phyloP scores from a whole-genome alignment of 2,113 vertebrate species.

The Odobenus rosmarus region DNA sequence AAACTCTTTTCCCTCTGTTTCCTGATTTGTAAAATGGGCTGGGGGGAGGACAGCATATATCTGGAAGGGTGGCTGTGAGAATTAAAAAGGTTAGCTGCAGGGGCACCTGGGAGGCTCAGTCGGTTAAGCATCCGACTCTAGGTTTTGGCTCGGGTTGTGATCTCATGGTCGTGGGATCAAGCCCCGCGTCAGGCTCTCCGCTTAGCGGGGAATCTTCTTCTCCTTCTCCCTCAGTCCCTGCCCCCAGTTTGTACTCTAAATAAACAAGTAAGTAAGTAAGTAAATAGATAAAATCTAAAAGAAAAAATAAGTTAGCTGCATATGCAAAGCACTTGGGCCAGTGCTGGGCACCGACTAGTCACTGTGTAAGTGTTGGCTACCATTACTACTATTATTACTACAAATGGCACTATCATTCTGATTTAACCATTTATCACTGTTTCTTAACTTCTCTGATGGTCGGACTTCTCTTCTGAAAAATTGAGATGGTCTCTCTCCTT shows the following conservation, averaged over 20 bases:
- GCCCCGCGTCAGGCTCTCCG: not conserved
- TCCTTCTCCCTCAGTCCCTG: not conserved
- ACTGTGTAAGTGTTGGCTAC: rapidly evolving
- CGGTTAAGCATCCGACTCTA: not conserved
- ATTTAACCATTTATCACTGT: not conserved
- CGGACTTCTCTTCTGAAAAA: not conserved
- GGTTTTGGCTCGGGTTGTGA: not conserved
- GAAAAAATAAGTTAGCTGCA: too few species aligned
- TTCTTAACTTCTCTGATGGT: not conserved
- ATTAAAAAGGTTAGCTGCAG: not conserved
- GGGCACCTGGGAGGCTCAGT: not conserved
- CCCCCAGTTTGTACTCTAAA: not conserved
- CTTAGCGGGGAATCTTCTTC: not conserved
- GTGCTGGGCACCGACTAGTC: not conserved
- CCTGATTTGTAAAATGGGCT: not conserved
- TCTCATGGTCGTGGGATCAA: not conserved
- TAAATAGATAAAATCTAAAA: too few species aligned
- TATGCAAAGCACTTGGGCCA: not conserved
- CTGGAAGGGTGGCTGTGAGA: not conserved
- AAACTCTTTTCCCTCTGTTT: not conserved
- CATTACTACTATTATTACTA: not conserved
- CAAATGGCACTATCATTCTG: rapidly evolving
- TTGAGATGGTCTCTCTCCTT: not conserved
- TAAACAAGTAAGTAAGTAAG: too few species aligned
- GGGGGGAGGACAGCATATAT: not conserved